Evolutionary conservation across 2,888 invertebrate genomes (phyloP).

Genomic region (Ophion ellenae): DNA sequence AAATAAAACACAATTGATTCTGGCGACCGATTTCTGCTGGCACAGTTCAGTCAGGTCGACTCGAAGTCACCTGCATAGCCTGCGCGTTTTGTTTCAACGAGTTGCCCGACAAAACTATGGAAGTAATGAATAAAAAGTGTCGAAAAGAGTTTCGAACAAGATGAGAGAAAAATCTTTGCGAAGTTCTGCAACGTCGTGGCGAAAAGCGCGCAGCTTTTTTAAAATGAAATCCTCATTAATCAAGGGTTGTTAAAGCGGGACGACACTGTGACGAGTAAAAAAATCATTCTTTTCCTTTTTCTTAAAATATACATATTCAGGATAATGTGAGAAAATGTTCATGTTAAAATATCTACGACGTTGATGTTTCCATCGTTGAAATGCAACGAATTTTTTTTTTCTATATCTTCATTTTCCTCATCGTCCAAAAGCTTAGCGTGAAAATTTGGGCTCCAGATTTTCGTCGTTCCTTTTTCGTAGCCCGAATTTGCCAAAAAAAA

Average conservation of each 20-base stretch:
- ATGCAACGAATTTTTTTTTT: too few relatives aligned
- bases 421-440: too few relatives aligned
- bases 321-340: too few relatives aligned
- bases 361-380: too few relatives aligned
- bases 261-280: too few relatives aligned
- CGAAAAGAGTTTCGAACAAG: not conserved
- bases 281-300: too few relatives aligned
- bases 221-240: not conserved
- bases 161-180: not conserved
- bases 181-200: not conserved
- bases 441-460: too few relatives aligned
- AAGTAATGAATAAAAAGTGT: slow-evolving; percentile 10
- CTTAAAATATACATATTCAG: too few relatives aligned
- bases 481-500: too few relatives aligned
- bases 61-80: not conserved
- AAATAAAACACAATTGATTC: not conserved
- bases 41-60: not conserved
- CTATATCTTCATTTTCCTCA: too few relatives aligned
- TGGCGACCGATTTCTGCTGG: slow-evolving; percentile 15
- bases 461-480: too few relatives aligned
- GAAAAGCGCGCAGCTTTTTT: not conserved
- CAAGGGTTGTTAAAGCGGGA: not conserved
- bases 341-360: too few relatives aligned
- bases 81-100: not conserved
- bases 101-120: not conserved